Conservation (phyloP, 2,113 vertebrate species). For the Butorides virescens region DNA sequence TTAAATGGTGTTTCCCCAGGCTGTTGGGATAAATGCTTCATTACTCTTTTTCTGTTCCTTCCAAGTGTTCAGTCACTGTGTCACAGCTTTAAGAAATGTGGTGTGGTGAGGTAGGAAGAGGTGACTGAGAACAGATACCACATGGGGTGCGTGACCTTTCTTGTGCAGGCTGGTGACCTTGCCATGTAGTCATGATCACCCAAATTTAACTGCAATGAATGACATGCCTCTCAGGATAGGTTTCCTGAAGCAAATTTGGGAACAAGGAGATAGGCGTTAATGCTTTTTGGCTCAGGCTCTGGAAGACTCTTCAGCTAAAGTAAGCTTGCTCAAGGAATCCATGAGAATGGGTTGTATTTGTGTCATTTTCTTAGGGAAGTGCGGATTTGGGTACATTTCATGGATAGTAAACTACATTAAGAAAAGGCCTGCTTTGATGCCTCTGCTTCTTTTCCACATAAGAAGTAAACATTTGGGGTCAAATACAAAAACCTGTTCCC, state of each 20-base stretch:
- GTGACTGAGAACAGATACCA: background rate
- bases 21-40: background rate
- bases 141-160: background rate
- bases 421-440: background rate
- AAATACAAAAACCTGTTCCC: background rate
- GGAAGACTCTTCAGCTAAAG: background rate
- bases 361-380: background rate
- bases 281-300: background rate
- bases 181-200: background rate
- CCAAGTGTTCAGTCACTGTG: background rate
- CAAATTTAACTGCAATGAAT: background rate
- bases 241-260: background rate
- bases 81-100: background rate
- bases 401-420: background rate
- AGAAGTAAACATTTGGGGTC: background rate
- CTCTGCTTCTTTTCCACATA: background rate
- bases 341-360: background rate
- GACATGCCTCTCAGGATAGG: background rate
- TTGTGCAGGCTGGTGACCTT: background rate
- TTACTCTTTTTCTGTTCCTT: background rate
- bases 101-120: background rate
- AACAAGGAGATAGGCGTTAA: background rate
- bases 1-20: background rate
- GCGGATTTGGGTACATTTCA: background rate
- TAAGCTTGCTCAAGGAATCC: background rate